Conservation (phyloP, 2,113 vertebrate species). For the Thunnus thynnus region DNA sequence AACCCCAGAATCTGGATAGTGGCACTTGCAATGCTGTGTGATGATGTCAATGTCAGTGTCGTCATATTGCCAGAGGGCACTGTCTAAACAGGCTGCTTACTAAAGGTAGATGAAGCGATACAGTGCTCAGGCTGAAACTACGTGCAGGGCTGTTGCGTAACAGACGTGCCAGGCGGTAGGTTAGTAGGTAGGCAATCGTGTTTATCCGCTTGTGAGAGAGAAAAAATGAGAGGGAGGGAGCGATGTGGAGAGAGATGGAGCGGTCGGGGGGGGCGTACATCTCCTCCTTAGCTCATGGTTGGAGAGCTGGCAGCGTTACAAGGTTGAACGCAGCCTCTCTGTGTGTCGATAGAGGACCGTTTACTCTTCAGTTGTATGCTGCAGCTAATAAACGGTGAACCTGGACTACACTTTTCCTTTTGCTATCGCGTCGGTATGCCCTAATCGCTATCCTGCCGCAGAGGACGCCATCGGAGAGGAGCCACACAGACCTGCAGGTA, state of each 20-base stretch:
- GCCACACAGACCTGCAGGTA: slow-evolving; percentile 67
- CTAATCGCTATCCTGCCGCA: slow-evolving; percentile 51
- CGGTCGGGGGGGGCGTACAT: slow-evolving; percentile 69
- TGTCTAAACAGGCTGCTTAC: slow-evolving; percentile 3
- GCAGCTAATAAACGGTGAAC: slow-evolving; percentile 1
- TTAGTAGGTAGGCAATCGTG: slow-evolving; percentile 50
- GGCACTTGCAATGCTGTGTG: neutral
- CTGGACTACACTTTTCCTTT: neutral
- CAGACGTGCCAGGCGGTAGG: slow-evolving; percentile 45
- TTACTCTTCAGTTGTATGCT: slow-evolving; percentile 4
- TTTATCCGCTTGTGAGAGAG: slow-evolving; percentile 63
- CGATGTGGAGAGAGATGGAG: slow-evolving; percentile 63
- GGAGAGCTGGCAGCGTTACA: slow-evolving; percentile 42
- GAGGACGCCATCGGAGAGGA: slow-evolving; percentile 60
- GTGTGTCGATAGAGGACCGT: neutral
- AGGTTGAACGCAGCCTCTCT: slow-evolving; percentile 33
- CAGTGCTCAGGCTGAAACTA: neutral
- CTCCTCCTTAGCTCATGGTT: slow-evolving; percentile 52
- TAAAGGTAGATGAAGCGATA: slow-evolving; percentile 10
- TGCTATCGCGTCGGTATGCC: slow-evolving; percentile 10
- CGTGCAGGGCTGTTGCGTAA: slow-evolving; percentile 70
- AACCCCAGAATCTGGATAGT: slow-evolving; percentile 30
- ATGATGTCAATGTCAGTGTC: slow-evolving; percentile 62
- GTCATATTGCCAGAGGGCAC: slow-evolving; percentile 48
- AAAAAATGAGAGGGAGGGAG: slow-evolving; percentile 53